Percentiles rank a stretch among this genome's conserved stretches.
Conservation (phyloP, 1,140 invertebrate genomes). For the Aphelinus certus region DNA sequence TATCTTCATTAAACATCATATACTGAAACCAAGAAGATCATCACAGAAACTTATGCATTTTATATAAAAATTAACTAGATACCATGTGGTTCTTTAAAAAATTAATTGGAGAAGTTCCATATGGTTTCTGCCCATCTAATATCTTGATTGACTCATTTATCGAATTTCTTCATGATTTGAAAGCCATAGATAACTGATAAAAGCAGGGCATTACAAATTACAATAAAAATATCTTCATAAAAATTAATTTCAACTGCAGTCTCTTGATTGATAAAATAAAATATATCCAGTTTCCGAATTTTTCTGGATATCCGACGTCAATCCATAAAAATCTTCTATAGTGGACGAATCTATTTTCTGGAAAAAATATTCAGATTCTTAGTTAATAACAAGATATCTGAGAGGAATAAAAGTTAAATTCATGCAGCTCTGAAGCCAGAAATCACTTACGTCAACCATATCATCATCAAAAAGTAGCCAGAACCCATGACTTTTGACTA, state of each 20-base stretch:
- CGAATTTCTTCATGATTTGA: constrained; percentile 30
- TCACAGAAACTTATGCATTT: constrained; percentile 39
- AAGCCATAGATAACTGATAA: constrained; percentile 28
- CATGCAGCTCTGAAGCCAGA: neutral
- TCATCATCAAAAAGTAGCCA: constrained; percentile 99
- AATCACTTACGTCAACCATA: constrained; percentile 94
- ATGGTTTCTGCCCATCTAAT: constrained; percentile 34
- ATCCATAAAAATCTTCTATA: constrained; percentile 99
- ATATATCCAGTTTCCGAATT: constrained; percentile 99
- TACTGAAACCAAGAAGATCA: constrained; percentile 31
- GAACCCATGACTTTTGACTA: constrained; percentile 98
- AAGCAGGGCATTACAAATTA: constrained; percentile 32
- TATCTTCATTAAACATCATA: constrained; percentile 26
- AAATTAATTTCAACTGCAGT: constrained; percentile 67
- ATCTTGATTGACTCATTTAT: constrained; percentile 31
- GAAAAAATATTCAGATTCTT: constrained; percentile 56
- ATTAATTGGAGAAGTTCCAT: constrained; percentile 25
- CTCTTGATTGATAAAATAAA: constrained; percentile 98
- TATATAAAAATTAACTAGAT: constrained; percentile 41
- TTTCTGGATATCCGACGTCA: constrained; percentile 98
- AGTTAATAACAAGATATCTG: constrained; percentile 19
- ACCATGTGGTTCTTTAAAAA: constrained; percentile 36
- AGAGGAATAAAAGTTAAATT: neutral
- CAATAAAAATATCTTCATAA: constrained; percentile 42
- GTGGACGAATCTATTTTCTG: constrained; percentile 99